Base-by-base conservation (phyloP, 35 echinoderm and acorn worm species). In the Diadema setosum region DNA sequence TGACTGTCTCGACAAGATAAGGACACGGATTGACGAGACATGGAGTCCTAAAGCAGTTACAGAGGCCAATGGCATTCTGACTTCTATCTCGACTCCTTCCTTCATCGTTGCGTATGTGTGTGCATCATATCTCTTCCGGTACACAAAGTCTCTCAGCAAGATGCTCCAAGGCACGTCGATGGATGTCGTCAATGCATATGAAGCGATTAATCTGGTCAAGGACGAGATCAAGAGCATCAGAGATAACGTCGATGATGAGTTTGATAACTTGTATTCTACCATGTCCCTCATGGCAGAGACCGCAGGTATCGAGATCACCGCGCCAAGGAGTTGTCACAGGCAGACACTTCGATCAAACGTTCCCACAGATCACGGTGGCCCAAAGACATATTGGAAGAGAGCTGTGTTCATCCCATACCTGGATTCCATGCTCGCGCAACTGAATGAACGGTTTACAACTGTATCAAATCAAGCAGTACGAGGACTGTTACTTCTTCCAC, bases 161-260 rank as follows among this genome's bases (percentile, higher is more conserved):
- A 25, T 39, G 87, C 80, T 82, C 4, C 87, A 90, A 61, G 87
- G 75, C 3, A 61, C 74, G 23, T 27, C 29, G 5, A 90, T 83
- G 87, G 87, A 82, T 83, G 46, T 90, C 2, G 45, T 90, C 1
- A 90, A 34, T 14, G 87, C 87, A 4, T 90, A 90, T 34, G 74
- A 89, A n/a, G 44, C 58, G 2, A 42, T 89, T 20, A 42, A 5
- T 6, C n/a, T 59, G 5, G 74, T 89, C 30, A 89, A 17, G 12
- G 42, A 81, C 7, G 65, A 88, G 40, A 7, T 88, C 4, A 33
- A 81, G 35, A 44, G 21, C 20, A 45, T 88, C 29, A 15, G 86
- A 16, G 48, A 78, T 4, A 21, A 88, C 48, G 31, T 24, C 17
- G 69, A 81, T 17, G 14, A 7, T n/a, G 86, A 80, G 70, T 88